Conservation (phyloP, 2,113 vertebrate species). For the Tragelaphus buxtoni region DNA sequence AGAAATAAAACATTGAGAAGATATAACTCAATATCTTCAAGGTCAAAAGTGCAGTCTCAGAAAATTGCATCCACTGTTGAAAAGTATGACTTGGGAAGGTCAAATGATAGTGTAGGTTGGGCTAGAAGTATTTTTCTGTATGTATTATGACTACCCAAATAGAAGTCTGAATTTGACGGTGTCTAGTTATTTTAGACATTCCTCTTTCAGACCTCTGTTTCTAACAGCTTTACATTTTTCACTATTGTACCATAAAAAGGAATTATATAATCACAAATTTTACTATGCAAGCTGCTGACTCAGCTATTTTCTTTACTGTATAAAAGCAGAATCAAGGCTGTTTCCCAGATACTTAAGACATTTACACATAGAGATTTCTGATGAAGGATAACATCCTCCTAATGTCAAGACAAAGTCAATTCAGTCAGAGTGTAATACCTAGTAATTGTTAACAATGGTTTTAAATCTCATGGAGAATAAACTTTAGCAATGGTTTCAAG, state of each 20-base stretch:
- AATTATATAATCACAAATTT: constrained; percentile 57
- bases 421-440: neutral
- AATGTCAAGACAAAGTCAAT: neutral
- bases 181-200: neutral
- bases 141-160: neutral
- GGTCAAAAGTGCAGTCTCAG: constrained; percentile 68
- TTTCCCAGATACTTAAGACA: neutral
- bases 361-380: neutral
- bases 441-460: neutral
- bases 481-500: neutral
- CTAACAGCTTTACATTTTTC: neutral
- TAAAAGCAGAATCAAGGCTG: neutral
- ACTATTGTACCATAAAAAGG: neutral
- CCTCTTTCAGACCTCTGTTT: constrained; percentile 35
- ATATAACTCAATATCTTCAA: constrained; percentile 62
- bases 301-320: neutral
- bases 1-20: constrained; percentile 6
- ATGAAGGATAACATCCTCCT: neutral
- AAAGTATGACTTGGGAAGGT: constrained; percentile 62
- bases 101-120: constrained; percentile 8
- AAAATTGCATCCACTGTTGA: constrained; percentile 11
- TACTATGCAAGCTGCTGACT: constrained; percentile 43
- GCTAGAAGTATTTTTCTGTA: neutral
- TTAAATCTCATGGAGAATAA: neutral
- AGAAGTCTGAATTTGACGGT: neutral